A percentile compares a stretch with the other conserved stretches of the same genome.
Evolutionary conservation across 2,888 invertebrate species (phyloP).

Genomic region (Sesia apiformis): DNA sequence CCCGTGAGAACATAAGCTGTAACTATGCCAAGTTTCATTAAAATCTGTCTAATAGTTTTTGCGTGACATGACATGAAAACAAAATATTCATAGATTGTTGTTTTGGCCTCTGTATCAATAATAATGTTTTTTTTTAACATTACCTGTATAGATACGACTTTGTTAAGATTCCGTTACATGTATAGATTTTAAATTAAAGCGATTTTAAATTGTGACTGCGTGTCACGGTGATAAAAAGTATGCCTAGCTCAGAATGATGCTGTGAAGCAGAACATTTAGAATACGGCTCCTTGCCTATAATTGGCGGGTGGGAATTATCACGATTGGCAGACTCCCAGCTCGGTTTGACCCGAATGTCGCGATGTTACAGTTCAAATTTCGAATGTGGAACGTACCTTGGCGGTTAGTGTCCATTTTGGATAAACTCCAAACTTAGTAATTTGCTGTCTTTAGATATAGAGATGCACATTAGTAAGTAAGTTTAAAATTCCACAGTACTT

Average conservation of each 20-base stretch:
- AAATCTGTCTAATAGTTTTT: neutral
- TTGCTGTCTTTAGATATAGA: neutral
- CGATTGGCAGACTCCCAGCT: slow-evolving; percentile 22
- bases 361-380: slow-evolving; percentile 13
- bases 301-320: slow-evolving; percentile 21
- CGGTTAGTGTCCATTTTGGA: slow-evolving; percentile 14
- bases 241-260: too few species aligned
- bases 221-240: too few species aligned
- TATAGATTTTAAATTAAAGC: too few species aligned
- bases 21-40: neutral
- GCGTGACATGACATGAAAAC: neutral
- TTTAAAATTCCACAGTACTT: neutral
- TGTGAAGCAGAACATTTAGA: neutral
- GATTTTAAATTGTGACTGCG: too few species aligned
- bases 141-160: too few species aligned
- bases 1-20: too few species aligned
- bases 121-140: too few species aligned
- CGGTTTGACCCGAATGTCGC: slow-evolving; percentile 6
- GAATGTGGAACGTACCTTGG: slow-evolving; percentile 12
- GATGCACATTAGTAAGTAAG: neutral
- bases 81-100: too few species aligned
- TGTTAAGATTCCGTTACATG: too few species aligned
- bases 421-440: slow-evolving; percentile 16
- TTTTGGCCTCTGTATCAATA: too few species aligned
- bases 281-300: slow-evolving; percentile 9